Evolutionary conservation across 2,888 invertebrate genomes (phyloP), one percentile per base, ranked within the genome.

Genomic region (Callinectes sapidus): DNA sequence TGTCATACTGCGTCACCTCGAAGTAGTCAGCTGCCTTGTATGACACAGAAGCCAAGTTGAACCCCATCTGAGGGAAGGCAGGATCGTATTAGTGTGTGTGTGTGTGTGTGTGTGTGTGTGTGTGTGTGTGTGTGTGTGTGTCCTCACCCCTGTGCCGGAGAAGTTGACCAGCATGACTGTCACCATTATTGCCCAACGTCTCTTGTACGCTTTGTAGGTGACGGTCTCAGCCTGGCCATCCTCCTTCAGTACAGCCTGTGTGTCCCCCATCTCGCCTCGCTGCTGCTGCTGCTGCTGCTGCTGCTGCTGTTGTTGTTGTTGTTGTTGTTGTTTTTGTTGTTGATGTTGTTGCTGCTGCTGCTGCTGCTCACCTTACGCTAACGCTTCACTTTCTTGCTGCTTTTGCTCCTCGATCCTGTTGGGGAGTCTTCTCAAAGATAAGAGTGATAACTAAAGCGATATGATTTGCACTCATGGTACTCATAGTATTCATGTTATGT

Each of bases 41-140:
- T 1, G 94, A 89, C 42, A 93, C 93, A 23, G 94, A 89, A 10
- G 94, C 92, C 35, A 90, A 28, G 71, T 90, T 93, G 77, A 94
- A 93, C 91, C 94, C 92, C 61, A 94, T 28, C 94, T 94, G 94
- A 13, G 88, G 55, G 42, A 23, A 23, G 39, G 77, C 81, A 66
- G 91, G 35, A 23, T 71, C 71, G 71, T 71, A 28, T n/a, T 3
- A n/a, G 66, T 48, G 28, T 35, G 48, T 14, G 28, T 28, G 48
- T 54, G 48, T 42, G n/a, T 42, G 71, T 66, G 32, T 66, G 32
- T 39, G 18, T 16, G 54, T 81, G 81, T 81, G 81, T 81, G 81
- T 81, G 81, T 81, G 81, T 81, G 81, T 81, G 81, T 81, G 71
- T 81, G 81, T 81, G 81, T 81, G 81, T 66, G n/a, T 89, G 32